Conservation (phyloP, 2,888 invertebrate species). For the Gonocerus acuteangulatus region DNA sequence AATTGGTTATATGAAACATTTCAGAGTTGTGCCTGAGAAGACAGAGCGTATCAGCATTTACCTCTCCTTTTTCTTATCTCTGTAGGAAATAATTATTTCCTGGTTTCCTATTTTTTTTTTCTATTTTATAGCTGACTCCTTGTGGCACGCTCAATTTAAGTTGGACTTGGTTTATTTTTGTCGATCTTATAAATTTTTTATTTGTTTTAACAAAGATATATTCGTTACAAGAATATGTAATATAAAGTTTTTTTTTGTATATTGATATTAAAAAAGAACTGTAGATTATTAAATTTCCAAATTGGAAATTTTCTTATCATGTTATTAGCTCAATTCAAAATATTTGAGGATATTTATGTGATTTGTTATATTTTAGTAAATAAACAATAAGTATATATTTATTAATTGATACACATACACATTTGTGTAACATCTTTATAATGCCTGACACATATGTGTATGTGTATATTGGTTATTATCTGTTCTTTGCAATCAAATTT, state of each 20-base stretch:
- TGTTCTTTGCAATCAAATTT: neutral
- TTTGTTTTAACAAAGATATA: neutral
- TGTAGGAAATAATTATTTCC: too few relatives aligned
- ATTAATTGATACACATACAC: neutral
- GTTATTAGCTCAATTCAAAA: slow-evolving; percentile 21
- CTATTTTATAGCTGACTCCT: too few relatives aligned
- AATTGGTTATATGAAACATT: too few relatives aligned
- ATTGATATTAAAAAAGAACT: slow-evolving; percentile 10
- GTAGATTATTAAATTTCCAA: slow-evolving; percentile 13
- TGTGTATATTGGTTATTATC: neutral
- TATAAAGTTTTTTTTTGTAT: slow-evolving; percentile 15
- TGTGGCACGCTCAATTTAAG: too few relatives aligned
- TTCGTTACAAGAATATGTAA: slow-evolving; percentile 7
- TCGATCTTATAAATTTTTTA: too few relatives aligned
- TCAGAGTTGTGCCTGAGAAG: too few relatives aligned
- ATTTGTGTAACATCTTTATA: neutral
- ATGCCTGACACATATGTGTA: neutral
- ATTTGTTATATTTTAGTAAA: slow-evolving; percentile 15
- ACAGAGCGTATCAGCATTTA: too few relatives aligned
- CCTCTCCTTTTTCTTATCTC: too few relatives aligned
- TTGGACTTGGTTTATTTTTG: too few relatives aligned
- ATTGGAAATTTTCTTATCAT: slow-evolving; percentile 13
- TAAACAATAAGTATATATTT: neutral
- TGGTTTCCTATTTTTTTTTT: too few relatives aligned
- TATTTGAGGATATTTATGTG: slow-evolving; percentile 22